These are phyloP conservation scores for Podotricha telesiphe DNA, from an alignment of 2,888 invertebrate genomes.

Conservation along the genomic window DNA sequence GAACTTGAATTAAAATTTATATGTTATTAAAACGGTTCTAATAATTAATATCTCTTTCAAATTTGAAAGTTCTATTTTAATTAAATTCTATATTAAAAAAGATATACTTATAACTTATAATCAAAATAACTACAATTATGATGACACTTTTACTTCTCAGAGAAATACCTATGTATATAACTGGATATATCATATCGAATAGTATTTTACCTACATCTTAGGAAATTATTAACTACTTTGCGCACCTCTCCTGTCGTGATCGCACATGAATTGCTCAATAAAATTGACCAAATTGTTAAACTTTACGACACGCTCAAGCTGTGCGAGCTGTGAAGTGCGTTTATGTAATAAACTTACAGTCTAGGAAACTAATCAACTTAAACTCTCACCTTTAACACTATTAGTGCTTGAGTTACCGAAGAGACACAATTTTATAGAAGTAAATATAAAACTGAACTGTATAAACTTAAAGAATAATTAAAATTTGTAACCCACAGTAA, in stretches of 20 bases:
- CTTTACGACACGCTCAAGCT: slow-evolving; percentile 54
- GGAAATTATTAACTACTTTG: slow-evolving; percentile 46
- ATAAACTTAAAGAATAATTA: background rate
- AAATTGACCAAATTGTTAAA: slow-evolving; percentile 59
- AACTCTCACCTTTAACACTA: slow-evolving; percentile 44
- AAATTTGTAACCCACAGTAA: background rate
- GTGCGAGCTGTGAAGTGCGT: slow-evolving; percentile 24
- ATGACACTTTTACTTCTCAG: background rate
- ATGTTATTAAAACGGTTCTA: background rate
- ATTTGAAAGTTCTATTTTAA: background rate
- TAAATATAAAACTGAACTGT: slow-evolving; percentile 4
- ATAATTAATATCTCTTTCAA: background rate
- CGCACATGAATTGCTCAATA: slow-evolving; percentile 54
- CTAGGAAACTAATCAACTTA: slow-evolving; percentile 46
- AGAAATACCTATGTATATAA: background rate
- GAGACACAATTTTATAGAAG: slow-evolving; percentile 15
- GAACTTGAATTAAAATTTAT: slow-evolving; percentile 29
- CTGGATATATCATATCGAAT: too few species aligned
- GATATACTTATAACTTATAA: too few species aligned
- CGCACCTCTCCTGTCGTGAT: slow-evolving; percentile 51
- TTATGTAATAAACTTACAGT: slow-evolving; percentile 42
- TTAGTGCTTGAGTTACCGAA: slow-evolving; percentile 33
- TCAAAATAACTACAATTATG: background rate
- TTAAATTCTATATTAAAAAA: background rate
- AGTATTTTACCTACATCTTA: background rate